Conservation (phyloP, 2,797 vertebrate genomes). For the Halcyon badia region DNA sequence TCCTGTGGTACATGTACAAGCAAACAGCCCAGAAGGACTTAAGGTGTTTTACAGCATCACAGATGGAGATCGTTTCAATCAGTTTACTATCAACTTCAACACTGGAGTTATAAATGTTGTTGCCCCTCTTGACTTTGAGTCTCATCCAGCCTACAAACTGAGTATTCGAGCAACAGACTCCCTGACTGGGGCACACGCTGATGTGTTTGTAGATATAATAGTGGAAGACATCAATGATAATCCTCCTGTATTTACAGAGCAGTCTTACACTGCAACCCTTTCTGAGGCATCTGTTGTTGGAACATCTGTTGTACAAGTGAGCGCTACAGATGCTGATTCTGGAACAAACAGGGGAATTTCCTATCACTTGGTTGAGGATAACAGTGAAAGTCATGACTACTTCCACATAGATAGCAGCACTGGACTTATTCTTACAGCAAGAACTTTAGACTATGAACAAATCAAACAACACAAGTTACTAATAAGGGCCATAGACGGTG, state of each 20-base stretch:
- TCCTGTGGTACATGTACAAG: slow-evolving; percentile 93
- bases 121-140: slow-evolving; percentile 93
- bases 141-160: slow-evolving; percentile 95
- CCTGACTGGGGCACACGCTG: slow-evolving; percentile 90
- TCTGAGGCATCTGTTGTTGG: slow-evolving; percentile 94
- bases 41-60: slow-evolving; percentile 95
- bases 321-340: slow-evolving; percentile 90
- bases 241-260: slow-evolving; percentile 87
- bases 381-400: slow-evolving; percentile 83
- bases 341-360: slow-evolving; percentile 90
- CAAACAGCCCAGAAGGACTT: slow-evolving; percentile 93
- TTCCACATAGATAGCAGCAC: slow-evolving; percentile 91
- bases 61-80: slow-evolving; percentile 94
- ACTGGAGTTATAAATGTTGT: slow-evolving; percentile 93
- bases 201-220: slow-evolving; percentile 95
- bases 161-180: slow-evolving; percentile 94
- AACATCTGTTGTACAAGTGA: slow-evolving; percentile 87
- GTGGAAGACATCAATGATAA: slow-evolving; percentile 97
- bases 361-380: slow-evolving; percentile 90
- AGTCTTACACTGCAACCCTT: slow-evolving; percentile 85
- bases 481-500: slow-evolving; percentile 89
- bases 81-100: slow-evolving; percentile 96
- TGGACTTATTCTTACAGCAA: slow-evolving; percentile 88
- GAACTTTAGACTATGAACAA: slow-evolving; percentile 90
- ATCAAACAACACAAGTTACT: slow-evolving; percentile 84